These are phyloP conservation scores for Epinephelus moara DNA, from an alignment of 2,113 vertebrate species.

Conservation along the genomic window DNA sequence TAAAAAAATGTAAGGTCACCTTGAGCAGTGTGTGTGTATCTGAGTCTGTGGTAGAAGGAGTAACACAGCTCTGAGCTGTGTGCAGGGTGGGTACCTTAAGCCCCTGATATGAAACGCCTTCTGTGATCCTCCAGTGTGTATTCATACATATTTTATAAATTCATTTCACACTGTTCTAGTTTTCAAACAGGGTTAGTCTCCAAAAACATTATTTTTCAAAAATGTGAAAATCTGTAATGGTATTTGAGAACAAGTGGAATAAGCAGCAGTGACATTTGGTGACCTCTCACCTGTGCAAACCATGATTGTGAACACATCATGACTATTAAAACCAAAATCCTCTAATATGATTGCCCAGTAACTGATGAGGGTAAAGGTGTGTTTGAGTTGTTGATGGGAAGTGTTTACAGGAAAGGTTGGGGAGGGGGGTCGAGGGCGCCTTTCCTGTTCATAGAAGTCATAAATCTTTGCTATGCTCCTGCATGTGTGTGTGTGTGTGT, in stretches of 20 bases:
- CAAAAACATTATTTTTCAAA: background rate
- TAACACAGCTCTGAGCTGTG: background rate
- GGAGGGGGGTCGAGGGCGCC: background rate
- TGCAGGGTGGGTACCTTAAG: background rate
- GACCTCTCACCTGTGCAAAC: background rate
- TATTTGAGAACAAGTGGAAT: background rate
- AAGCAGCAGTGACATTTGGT: background rate
- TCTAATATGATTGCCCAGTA: background rate
- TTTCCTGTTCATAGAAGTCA: conserved; percentile 12
- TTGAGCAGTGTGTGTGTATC: conserved; percentile 19
- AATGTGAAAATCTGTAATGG: background rate
- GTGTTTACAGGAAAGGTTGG: conserved; percentile 7
- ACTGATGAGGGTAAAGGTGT: conserved; percentile 5
- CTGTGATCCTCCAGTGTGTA: conserved; percentile 1
- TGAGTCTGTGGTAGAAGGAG: background rate
- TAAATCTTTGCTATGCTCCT: background rate
- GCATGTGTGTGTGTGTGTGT: background rate
- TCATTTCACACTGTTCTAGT: background rate
- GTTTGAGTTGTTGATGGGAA: conserved; percentile 25
- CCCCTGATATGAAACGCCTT: background rate
- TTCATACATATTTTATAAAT: conserved; percentile 9
- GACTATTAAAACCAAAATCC: background rate
- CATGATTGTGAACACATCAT: background rate
- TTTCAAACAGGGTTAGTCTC: background rate
- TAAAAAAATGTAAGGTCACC: conserved; percentile 47